Evolutionary conservation across 1,140 invertebrate genomes (phyloP).

Genomic region (Tetraneura akinire): DNA sequence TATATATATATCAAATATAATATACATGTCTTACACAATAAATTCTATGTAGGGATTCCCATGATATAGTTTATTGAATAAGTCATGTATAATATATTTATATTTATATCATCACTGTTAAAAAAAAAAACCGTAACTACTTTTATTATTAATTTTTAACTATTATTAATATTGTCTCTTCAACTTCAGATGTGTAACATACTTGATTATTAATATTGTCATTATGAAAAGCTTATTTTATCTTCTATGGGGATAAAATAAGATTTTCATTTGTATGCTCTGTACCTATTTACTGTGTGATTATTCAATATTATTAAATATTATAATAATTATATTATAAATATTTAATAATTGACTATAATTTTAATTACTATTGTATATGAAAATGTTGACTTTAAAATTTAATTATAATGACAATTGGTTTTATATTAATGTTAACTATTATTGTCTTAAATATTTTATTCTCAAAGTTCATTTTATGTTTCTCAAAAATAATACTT

Average conservation of each 20-base stretch:
- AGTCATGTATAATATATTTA: not conserved
- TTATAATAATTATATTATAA: not conserved
- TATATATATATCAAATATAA: not conserved
- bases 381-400: not conserved
- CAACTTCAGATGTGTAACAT: too few relatives aligned
- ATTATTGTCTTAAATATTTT: constrained; percentile 20
- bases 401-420: not conserved
- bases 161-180: too few relatives aligned
- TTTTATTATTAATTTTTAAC: too few relatives aligned
- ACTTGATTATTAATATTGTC: not conserved
- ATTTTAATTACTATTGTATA: too few relatives aligned
- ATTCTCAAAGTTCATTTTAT: not conserved
- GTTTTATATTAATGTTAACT: not conserved
- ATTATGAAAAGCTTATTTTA: not conserved
- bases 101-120: too few relatives aligned
- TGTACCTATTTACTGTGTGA: not conserved
- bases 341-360: not conserved
- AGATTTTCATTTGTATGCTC: not conserved
- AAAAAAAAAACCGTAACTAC: too few relatives aligned
- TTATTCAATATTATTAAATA: constrained; percentile 22
- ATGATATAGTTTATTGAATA: not conserved
- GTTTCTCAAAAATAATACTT: not conserved
- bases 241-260: not conserved
- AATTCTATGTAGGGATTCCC: not conserved
- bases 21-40: not conserved